Percentiles rank a stretch among this genome's conserved stretches.
Conservation (phyloP, 2,888 invertebrate species). For the Stenurella melanura region DNA sequence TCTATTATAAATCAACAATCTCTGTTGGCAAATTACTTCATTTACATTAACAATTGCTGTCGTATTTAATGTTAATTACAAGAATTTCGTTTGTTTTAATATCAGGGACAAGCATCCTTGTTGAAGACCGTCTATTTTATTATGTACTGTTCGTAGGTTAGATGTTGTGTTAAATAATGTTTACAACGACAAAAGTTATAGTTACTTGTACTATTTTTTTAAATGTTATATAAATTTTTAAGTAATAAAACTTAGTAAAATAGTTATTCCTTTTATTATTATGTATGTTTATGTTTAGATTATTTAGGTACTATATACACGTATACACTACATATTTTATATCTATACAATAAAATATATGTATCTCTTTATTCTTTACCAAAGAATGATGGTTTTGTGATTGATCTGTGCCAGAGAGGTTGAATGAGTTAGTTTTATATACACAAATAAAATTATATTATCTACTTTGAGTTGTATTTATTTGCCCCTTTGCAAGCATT, state of each 20-base stretch:
- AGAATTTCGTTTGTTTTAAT: no score
- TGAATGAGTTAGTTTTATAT: slow-evolving; percentile 48
- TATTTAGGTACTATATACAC: neutral
- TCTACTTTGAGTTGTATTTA: slow-evolving; percentile 16
- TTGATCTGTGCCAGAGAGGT: slow-evolving; percentile 58
- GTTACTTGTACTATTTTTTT: neutral
- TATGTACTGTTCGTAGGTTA: neutral
- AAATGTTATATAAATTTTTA: neutral
- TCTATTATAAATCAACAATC: no score
- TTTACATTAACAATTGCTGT: no score
- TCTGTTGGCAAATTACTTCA: no score
- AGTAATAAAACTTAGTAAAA: neutral
- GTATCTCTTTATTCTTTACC: slow-evolving; percentile 43
- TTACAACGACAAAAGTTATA: neutral
- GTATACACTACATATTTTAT: slow-evolving; percentile 38
- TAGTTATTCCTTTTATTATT: slow-evolving; percentile 20
- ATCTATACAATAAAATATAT: slow-evolving; percentile 40
- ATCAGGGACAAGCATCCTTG: no score
- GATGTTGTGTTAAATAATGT: neutral
- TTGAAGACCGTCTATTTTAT: neutral
- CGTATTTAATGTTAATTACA: no score
- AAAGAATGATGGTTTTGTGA: slow-evolving; percentile 60
- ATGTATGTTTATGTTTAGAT: slow-evolving; percentile 15
- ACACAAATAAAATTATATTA: slow-evolving; percentile 44
- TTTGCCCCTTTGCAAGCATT: no score